phyloP scores from a whole-genome alignment of 2,888 invertebrate species.

The Lasioglossum oenotherae region DNA sequence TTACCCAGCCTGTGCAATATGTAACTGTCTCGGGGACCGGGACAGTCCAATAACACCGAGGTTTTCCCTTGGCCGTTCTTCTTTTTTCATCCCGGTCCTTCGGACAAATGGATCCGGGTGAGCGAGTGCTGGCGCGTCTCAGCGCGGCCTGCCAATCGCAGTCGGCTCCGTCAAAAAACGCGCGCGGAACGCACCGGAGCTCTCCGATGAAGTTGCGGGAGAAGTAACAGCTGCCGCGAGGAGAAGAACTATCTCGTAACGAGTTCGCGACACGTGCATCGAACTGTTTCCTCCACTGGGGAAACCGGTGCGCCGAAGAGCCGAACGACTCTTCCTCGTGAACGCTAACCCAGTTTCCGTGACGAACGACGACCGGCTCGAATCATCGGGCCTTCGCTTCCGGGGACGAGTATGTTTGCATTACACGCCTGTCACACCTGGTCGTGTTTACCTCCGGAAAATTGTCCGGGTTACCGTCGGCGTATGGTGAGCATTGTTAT shows the following conservation, averaged over 20 bases:
- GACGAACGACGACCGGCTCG: conserved; percentile 1
- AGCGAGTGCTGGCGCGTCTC: conserved; percentile 53
- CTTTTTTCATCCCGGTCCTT: not conserved
- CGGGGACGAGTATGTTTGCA: not conserved
- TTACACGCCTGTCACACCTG: not conserved
- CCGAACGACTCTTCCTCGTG: not conserved
- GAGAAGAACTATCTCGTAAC: conserved; percentile 60
- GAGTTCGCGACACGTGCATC: conserved; percentile 63
- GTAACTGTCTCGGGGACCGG: conserved; percentile 73
- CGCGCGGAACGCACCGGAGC: conserved; percentile 3
- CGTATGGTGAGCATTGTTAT: not conserved
- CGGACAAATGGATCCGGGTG: conserved; percentile 69
- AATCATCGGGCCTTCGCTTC: not conserved
- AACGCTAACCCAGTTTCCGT: conserved; percentile 34
- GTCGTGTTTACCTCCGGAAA: not conserved
- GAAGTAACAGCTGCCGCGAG: conserved; percentile 51
- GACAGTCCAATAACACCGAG: conserved; percentile 71
- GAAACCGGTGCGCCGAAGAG: conserved; percentile 29
- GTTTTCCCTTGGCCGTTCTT: conserved; percentile 44
- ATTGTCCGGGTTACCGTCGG: not conserved
- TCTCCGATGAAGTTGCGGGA: conserved; percentile 47
- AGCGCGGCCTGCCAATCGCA: conserved; percentile 60
- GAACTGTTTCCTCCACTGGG: conserved; percentile 33
- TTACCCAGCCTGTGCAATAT: conserved; percentile 67
- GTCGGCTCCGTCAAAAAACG: conserved; percentile 49